These are phyloP conservation scores for Scelioninae gen. 1 DNA, from an alignment of 2,888 invertebrate species.

Conservation along the genomic window DNA sequence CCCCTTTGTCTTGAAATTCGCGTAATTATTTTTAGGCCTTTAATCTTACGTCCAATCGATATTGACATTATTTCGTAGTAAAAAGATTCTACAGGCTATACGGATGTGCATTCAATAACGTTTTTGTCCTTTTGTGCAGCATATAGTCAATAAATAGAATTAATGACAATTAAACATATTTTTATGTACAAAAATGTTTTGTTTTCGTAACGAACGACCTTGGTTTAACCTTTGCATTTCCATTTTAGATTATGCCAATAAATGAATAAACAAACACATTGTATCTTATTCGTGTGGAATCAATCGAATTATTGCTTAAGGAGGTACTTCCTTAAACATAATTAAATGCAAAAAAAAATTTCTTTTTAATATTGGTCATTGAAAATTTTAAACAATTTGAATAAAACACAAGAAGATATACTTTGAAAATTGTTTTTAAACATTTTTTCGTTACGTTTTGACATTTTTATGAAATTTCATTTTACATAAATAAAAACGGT, in stretches of 20 bases:
- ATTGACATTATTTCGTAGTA: constrained; percentile 44
- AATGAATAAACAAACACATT: neutral
- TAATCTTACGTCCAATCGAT: constrained; percentile 49
- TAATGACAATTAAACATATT: constrained; percentile 4
- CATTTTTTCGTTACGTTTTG: too few species aligned
- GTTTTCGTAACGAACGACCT: neutral
- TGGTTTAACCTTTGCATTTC: neutral
- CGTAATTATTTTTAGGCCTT: constrained; percentile 55
- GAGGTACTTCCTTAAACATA: neutral
- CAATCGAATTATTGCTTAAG: neutral
- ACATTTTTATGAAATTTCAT: too few species aligned
- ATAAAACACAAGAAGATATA: too few species aligned
- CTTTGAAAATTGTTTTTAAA: too few species aligned
- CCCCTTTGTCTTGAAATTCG: too few species aligned
- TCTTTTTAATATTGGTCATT: too few species aligned
- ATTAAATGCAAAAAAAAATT: too few species aligned
- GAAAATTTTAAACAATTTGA: too few species aligned
- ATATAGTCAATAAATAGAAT: too few species aligned
- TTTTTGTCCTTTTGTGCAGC: too few species aligned
- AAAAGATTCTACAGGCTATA: neutral
- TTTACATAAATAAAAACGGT: too few species aligned
- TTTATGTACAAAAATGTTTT: constrained; percentile 8
- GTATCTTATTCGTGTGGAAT: neutral
- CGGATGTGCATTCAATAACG: neutral
- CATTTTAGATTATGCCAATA: neutral